These are phyloP conservation scores for Monopterus albus DNA, from an alignment of 2,113 vertebrate species.

Conservation along the genomic window DNA sequence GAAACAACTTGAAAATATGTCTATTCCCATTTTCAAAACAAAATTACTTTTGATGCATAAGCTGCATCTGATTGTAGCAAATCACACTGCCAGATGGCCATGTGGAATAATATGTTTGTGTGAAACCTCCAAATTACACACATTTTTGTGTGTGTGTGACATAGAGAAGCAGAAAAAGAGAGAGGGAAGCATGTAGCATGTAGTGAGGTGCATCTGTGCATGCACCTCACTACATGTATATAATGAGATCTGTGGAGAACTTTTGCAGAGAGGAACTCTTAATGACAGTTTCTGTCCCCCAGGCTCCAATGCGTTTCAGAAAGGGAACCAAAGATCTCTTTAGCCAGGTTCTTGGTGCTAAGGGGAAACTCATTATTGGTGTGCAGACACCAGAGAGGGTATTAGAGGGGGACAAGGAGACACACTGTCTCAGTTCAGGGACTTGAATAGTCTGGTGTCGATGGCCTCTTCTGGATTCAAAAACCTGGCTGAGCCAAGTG, in stretches of 20 bases:
- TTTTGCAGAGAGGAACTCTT: constrained; percentile 46
- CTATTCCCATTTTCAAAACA: constrained; percentile 11
- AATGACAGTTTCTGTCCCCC: constrained; percentile 55
- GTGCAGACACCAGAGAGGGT: constrained; percentile 49
- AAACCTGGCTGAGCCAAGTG: background rate
- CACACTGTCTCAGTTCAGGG: constrained; percentile 20
- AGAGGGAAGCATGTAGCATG: background rate
- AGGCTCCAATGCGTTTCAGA: constrained; percentile 47
- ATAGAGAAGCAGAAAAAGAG: background rate
- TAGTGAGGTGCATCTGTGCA: constrained; percentile 39
- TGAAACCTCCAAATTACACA: background rate
- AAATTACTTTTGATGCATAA: constrained; percentile 38
- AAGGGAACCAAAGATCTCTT: constrained; percentile 27
- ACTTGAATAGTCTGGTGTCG: constrained; percentile 17
- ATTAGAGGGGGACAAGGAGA: constrained; percentile 38
- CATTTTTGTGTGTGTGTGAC: background rate
- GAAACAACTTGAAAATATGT: constrained; percentile 42
- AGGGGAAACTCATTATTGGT: constrained; percentile 60
- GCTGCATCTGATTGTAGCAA: constrained; percentile 10
- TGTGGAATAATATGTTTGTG: constrained; percentile 15
- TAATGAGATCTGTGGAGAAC: constrained; percentile 65
- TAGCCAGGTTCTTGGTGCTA: constrained; percentile 35
- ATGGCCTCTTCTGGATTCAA: background rate
- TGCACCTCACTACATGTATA: constrained; percentile 40
- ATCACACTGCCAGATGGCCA: constrained; percentile 22